Base-by-base conservation (phyloP, 1,140 invertebrate genomes). In the Dendroctonus valens region DNA sequence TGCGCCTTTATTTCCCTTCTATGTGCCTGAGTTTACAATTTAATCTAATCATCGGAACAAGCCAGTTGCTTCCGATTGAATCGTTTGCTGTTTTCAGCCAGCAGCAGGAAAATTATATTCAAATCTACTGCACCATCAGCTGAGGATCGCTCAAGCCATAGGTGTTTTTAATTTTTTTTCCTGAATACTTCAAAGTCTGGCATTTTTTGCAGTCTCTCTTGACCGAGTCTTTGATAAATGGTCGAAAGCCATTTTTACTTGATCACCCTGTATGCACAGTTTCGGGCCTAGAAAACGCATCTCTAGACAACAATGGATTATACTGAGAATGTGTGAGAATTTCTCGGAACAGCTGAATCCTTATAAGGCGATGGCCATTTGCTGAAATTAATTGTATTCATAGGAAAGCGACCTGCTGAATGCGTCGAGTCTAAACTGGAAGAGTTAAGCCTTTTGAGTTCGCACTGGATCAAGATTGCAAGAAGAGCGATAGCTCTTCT, bases 11-110 rank as follows among this genome's bases (percentile, higher is more conserved):
- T 61, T 63, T 55, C 59, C 53, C 63, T 38, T 67, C 63, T 69
- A 66, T 69, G 68, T 69, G 63, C 68, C 59, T 61, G 68, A 54
- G 51, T 67, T 69, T 59, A 69, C 64, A 69, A 66, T 67, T 66
- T 67, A 67, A 69, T 69, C 60, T 66, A 64, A 59, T 66, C 50
- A 58, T 52, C 46, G 40, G 54, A 60, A 64, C 48, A 48, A 69
- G 42, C 58, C 40, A 50, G 41, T 50, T 59, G 40, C 38, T 6
- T 41, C 44, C 12, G 9, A 11, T 14, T 46, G 44, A 12, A 11
- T 46, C 44, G 44, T 26, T n/a, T 26, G 26, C 26, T 26, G 26
- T 26, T 26, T 26, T 26, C 26, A 26, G 26, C 26, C 26, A 26
- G 3, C 26, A 26, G 26, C 26, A 26, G 26, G 26, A 26, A 26